phyloP scores from a whole-genome alignment of 2,888 invertebrate species.

The Neoascia interrupta region DNA sequence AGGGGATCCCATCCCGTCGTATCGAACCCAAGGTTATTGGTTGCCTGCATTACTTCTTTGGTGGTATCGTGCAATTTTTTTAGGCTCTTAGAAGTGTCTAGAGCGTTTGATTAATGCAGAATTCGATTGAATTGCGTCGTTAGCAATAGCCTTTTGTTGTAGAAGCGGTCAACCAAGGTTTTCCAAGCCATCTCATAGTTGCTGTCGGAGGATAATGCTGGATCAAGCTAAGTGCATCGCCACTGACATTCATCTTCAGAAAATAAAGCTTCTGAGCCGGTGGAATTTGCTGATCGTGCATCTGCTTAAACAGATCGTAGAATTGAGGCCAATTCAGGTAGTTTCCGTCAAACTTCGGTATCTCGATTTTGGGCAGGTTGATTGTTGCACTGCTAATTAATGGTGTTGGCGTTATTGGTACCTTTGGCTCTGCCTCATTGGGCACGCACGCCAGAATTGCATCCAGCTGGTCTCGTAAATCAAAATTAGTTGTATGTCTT shows the following conservation, averaged over 20 bases:
- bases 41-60: not conserved
- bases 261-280: not conserved
- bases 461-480: no score
- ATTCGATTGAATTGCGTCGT: not conserved
- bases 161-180: not conserved
- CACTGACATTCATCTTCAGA: not conserved
- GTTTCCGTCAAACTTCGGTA: not conserved
- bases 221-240: not conserved
- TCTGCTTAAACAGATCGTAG: not conserved
- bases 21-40: constrained; percentile 1
- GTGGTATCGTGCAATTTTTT: constrained; percentile 12
- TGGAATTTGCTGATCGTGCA: not conserved
- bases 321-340: not conserved
- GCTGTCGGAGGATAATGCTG: not conserved
- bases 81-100: not conserved
- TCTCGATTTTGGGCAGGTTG: not conserved
- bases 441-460: no score
- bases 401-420: no score
- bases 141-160: not conserved
- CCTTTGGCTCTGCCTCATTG: no score
- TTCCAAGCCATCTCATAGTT: not conserved
- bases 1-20: not conserved
- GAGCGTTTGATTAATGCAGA: not conserved
- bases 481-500: no score
- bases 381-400: no score